Evolutionary conservation across 35 echinoderm and acorn worm species (phyloP).

Genomic region (Heliocidaris erythrogramma): DNA sequence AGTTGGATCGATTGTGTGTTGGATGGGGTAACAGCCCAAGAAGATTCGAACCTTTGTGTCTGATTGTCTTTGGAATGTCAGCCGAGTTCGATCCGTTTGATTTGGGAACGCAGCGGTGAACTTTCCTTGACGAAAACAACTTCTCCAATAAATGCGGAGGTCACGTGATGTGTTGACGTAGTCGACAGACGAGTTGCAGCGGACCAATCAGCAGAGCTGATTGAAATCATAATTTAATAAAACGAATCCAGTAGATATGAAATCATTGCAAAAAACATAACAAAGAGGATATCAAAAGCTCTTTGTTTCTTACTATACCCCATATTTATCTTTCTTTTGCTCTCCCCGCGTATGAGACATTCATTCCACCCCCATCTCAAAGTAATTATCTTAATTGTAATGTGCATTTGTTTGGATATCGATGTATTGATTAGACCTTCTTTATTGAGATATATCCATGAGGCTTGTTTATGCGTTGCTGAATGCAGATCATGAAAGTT

Average conservation of each 20-base stretch:
- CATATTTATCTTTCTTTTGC: background rate
- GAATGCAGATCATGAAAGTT: background rate
- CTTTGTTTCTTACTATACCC: background rate
- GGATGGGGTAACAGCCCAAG: conserved; percentile 54
- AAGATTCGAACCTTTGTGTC: conserved; percentile 26
- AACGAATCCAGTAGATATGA: background rate
- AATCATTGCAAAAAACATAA: background rate
- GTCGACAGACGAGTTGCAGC: background rate
- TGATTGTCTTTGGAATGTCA: conserved; percentile 45
- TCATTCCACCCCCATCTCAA: conserved; percentile 15
- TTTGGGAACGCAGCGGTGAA: background rate
- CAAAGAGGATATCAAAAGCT: background rate
- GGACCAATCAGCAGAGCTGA: background rate
- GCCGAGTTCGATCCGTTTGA: conserved; percentile 38
- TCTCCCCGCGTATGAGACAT: background rate
- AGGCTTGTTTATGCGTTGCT: background rate
- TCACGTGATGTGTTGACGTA: background rate
- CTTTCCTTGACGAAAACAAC: conserved; percentile 34
- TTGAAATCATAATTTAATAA: background rate
- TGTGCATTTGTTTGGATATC: background rate
- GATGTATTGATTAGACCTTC: background rate
- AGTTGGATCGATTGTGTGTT: conserved; percentile 36
- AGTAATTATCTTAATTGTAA: conserved; percentile 4
- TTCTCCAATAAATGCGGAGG: background rate
- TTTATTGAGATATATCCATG: background rate